Conservation (phyloP, 2,888 invertebrate species). For the Malachius bipustulatus region DNA sequence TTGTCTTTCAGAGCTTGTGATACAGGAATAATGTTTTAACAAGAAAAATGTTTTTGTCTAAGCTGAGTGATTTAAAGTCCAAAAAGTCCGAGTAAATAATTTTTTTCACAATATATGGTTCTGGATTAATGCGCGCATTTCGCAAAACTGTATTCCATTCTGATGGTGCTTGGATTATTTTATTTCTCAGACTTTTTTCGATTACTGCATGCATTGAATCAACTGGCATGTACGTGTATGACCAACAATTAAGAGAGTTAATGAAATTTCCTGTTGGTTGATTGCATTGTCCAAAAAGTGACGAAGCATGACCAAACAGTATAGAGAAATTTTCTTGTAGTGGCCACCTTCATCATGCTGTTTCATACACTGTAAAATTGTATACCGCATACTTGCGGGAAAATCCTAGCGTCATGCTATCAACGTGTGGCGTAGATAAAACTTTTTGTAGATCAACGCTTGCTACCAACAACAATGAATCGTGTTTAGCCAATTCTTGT, state of each 20-base stretch:
- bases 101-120: conserved; percentile 15
- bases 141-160: conserved; percentile 14
- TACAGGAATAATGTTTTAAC: conserved; percentile 11
- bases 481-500: conserved; percentile 5
- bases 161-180: conserved; percentile 21
- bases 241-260: conserved; percentile 25
- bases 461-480: conserved; percentile 8
- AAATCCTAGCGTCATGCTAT: conserved; percentile 18
- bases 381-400: conserved; percentile 20
- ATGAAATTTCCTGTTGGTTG: conserved; percentile 19
- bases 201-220: conserved; percentile 22
- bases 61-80: conserved; percentile 7
- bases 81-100: conserved; percentile 11
- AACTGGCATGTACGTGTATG: conserved; percentile 28
- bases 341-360: conserved; percentile 15
- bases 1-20: conserved; percentile 21
- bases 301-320: conserved; percentile 14
- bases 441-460: conserved; percentile 22
- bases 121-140: conserved; percentile 18
- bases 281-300: conserved; percentile 17
- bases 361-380: conserved; percentile 22
- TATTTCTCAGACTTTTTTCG: conserved; percentile 18
- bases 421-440: conserved; percentile 17
- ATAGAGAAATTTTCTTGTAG: conserved; percentile 11
- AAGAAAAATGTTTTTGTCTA: no score